Conservation (phyloP, 2,797 vertebrate genomes). For the Cuniculus paca region DNA sequence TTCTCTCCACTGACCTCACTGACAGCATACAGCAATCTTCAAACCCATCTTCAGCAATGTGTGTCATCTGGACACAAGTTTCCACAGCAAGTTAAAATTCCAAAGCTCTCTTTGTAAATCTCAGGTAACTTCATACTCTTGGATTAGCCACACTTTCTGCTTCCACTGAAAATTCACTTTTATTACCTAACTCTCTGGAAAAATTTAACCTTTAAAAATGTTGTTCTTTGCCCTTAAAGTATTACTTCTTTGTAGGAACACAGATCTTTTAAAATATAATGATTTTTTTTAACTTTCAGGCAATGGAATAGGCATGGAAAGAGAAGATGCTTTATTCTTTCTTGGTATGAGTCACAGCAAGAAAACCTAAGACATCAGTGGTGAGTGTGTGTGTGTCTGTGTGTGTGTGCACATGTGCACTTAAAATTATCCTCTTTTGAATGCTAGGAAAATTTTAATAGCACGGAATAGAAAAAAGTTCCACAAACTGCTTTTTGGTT, state of each 20-base stretch:
- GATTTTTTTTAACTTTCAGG: not conserved
- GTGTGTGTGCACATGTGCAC: not conserved
- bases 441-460: not conserved
- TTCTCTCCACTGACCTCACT: not conserved
- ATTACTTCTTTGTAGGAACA: not conserved
- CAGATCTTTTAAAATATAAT: not conserved
- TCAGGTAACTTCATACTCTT: not conserved
- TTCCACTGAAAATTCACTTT: not conserved
- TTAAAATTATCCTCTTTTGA: constrained; percentile 3
- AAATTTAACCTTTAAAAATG: not conserved
- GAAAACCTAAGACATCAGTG: not conserved
- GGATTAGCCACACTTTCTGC: not conserved
- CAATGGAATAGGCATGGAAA: not conserved
- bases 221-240: not conserved
- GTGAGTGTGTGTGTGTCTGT: not conserved
- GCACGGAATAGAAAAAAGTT: not conserved
- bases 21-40: not conserved
- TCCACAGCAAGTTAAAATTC: not conserved
- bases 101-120: not conserved
- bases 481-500: not conserved
- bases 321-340: constrained; percentile 4
- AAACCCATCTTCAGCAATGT: not conserved
- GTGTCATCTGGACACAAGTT: not conserved
- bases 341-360: not conserved
- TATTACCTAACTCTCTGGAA: not conserved